Conservation (phyloP, 2,113 vertebrate genomes). For the Cettia cetti region DNA sequence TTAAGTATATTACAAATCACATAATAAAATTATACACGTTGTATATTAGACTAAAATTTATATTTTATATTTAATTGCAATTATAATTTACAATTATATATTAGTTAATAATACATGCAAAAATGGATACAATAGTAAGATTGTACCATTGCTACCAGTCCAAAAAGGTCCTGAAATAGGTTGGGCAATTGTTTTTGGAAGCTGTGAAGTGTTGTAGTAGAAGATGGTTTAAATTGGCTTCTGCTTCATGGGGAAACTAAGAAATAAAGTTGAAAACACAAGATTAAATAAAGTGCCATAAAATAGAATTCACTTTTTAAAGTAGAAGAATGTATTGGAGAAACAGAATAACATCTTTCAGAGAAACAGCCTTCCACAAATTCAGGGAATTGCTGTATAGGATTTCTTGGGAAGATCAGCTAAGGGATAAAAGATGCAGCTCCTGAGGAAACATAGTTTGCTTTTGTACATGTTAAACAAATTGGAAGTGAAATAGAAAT, state of each 20-base stretch:
- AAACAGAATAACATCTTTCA: background rate
- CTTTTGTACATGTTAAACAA: background rate
- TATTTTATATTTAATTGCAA: background rate
- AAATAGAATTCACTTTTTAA: background rate
- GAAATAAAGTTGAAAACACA: background rate
- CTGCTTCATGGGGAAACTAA: background rate
- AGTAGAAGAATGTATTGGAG: background rate
- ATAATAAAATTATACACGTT: background rate
- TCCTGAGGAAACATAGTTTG: background rate
- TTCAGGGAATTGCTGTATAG: background rate
- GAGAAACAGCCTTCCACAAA: background rate
- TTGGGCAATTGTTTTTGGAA: background rate
- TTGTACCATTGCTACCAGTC: background rate
- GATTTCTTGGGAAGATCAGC: background rate
- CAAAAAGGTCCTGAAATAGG: background rate
- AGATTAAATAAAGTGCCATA: background rate
- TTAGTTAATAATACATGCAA: background rate
- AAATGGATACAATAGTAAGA: background rate
- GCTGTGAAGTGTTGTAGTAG: background rate
- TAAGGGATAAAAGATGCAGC: background rate
- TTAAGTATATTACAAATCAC: background rate
- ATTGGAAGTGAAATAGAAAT: background rate
- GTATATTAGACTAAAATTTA: background rate
- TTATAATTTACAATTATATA: background rate
- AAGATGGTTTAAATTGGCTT: background rate